Evolutionary conservation across 2,113 vertebrate species (phyloP), one percentile per base, ranked within the genome.

Genomic region (Oreochromis niloticus): DNA sequence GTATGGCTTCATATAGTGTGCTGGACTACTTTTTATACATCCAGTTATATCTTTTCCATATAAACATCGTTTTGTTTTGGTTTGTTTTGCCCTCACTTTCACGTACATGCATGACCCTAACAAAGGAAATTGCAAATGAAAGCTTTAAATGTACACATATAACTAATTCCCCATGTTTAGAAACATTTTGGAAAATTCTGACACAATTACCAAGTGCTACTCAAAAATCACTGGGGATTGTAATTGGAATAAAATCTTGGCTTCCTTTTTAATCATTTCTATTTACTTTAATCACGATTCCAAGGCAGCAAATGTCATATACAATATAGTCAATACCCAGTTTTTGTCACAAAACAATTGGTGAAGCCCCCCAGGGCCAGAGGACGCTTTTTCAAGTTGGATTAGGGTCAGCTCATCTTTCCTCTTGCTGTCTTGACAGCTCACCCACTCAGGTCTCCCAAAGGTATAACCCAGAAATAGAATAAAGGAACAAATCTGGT

Each of bases 381-480:
- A 54, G 56, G 82, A 90, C 73, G 57, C 43, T 83, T 84, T 91
- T 89, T 91, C 80, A 30, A 82, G 59, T 36, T 81, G 48, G 71
- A 89, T 86, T 16, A 2, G 46, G 92, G 90, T 91, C 88, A 87
- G 43, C 75, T 92, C 91, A 55, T 86, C 84, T 75, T 61, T 56
- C 80, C 46, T 79, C 16, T 80, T 84, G 81, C 89, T 91, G 87
- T 82, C 57, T 86, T 93, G 93, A 94, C 92, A 92, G 91, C 80
- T 87, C 90, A 55, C 43, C 84, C 90, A 88, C 86, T 93, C 89
- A 86, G 90, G 84, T 50, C 82, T 91, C 93, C 89, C 93, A 83
- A n/a, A 75, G 93, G 94, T 85, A 48, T 14, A 66, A 13, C 73
- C 63, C 57, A 82, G 82, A 89, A 91, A 90, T 78, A 89, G 86